Evolutionary conservation across 2,797 vertebrate species (phyloP), one percentile per base, ranked within the genome.

Genomic region (Poecilia wingei): DNA sequence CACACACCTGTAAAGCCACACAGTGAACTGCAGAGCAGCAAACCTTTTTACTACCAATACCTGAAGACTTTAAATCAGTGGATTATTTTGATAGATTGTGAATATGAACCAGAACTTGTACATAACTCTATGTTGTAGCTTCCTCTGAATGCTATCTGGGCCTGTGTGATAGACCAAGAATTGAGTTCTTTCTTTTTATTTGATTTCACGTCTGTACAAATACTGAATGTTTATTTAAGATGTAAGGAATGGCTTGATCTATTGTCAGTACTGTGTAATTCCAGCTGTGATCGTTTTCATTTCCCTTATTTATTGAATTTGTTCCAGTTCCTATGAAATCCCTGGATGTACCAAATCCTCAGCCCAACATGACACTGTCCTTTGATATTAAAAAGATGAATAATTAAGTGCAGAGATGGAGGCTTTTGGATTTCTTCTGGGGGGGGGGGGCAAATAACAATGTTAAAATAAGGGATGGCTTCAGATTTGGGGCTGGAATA

Each of bases 1-100:
- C 78, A 97, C 98, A 75, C 98, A 99, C 92, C 96, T 99, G 95
- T 99, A 96, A 97, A 86, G 25, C 53, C 53, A 75, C 57, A 68
- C 73, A 68, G 36, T 25, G 61, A 66, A 41, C 64, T 68, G 33
- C 83, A 75, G 75, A 9, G 1, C 57, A 78, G 70, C 78, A 18
- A 25, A 72, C 55, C 77, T 91, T 93, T 94, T 90, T 93, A 89
- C 76, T 84, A 88, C 74, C 28, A 73, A 84, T 75, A 51, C 81
- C 87, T 88, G 72, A 82, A 92, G 84, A 84, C 82, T 91, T 89
- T 93, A 53, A 89, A 93, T 93, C 39, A 86, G 81, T 28, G 88
- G 88, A 88, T 90, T 89, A 92, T 93, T 95, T 95, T 93, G 87
- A 95, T 94, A 93, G 93, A 94, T 90, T 91, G 92, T 94, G 87